Evolutionary conservation across 2,888 invertebrate species (phyloP).

Genomic region (Thymelicus acteon): DNA sequence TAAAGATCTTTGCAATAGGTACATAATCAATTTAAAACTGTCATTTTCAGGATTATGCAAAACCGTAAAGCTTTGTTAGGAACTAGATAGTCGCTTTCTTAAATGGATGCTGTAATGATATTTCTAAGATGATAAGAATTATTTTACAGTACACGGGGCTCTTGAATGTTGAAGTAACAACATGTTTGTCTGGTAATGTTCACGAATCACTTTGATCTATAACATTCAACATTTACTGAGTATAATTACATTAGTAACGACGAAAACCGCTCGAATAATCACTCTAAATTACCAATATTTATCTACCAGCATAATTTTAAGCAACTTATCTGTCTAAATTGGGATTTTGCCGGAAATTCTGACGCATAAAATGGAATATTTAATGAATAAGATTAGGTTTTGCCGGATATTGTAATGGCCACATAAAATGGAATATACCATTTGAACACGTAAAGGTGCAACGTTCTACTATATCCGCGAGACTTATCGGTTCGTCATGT

Average conservation of each 20-base stretch:
- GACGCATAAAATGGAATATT: not conserved
- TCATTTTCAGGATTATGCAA: not conserved
- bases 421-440: not conserved
- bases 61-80: not conserved
- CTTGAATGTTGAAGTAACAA: no score
- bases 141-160: not conserved
- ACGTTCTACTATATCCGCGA: constrained; percentile 15
- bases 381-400: not conserved
- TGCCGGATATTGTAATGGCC: not conserved
- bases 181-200: no score
- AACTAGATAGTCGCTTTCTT: not conserved
- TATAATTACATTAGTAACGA: no score
- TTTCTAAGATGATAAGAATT: no score
- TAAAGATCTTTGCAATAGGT: no score
- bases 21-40: not conserved
- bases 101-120: not conserved
- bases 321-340: not conserved
- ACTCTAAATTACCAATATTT: no score
- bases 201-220: no score
- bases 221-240: no score
- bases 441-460: constrained; percentile 14
- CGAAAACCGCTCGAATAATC: no score
- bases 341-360: not conserved
- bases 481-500: constrained; percentile 20
- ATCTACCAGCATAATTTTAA: no score